Percentiles rank a stretch among this genome's conserved stretches.
Evolutionary conservation across 2,113 vertebrate species (phyloP).

Genomic region (Poeciliopsis retropinna): DNA sequence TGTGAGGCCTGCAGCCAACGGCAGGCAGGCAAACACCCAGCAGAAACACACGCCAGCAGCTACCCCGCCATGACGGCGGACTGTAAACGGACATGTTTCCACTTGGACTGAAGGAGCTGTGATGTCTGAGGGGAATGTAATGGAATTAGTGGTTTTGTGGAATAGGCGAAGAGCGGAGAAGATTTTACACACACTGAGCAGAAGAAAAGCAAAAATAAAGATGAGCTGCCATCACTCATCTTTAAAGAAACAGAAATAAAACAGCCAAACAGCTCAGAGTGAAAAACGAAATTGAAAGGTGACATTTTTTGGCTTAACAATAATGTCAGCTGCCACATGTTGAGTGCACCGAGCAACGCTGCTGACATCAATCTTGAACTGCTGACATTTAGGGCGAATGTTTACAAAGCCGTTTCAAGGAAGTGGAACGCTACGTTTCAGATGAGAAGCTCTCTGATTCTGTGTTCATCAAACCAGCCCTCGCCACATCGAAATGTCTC

Average conservation of each 20-base stretch:
- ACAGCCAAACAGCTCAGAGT: neutral
- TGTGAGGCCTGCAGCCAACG: constrained; percentile 40
- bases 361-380: constrained; percentile 54
- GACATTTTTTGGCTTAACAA: constrained; percentile 34
- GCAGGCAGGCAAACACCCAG: constrained; percentile 48
- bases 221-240: constrained; percentile 9
- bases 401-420: constrained; percentile 62
- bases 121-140: constrained; percentile 37
- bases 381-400: constrained; percentile 66
- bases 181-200: constrained; percentile 8
- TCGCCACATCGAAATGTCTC: constrained; percentile 49
- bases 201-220: neutral
- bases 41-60: constrained; percentile 47
- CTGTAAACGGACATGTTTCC: constrained; percentile 29
- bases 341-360: constrained; percentile 11
- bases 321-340: constrained; percentile 38
- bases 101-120: constrained; percentile 29
- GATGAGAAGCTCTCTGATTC: constrained; percentile 40
- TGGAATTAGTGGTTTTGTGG: constrained; percentile 35
- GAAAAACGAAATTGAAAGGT: constrained; percentile 29
- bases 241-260: neutral
- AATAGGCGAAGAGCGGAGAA: constrained; percentile 26
- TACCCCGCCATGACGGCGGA: constrained; percentile 29
- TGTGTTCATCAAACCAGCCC: constrained; percentile 37
- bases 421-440: constrained; percentile 60